Percentiles rank a stretch among this genome's conserved stretches.
Conservation (phyloP, 2,888 invertebrate species). For the Scaptomyza flava region DNA sequence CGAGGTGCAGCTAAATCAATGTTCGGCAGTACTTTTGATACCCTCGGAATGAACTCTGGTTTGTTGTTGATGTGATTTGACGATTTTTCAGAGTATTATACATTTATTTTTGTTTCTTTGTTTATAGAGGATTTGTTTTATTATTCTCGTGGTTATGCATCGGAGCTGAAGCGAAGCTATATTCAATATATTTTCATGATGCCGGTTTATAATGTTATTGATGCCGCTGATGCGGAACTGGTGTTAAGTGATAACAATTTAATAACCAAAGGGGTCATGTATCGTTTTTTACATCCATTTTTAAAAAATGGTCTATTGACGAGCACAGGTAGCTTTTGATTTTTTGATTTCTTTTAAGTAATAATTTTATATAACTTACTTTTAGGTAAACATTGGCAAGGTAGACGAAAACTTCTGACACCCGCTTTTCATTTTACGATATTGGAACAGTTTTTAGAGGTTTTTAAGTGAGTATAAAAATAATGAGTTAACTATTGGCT, state of each 20-base stretch:
- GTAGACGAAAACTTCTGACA: slow-evolving; percentile 89
- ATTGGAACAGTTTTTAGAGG: slow-evolving; percentile 87
- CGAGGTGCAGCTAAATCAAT: slow-evolving; percentile 54
- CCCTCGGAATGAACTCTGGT: slow-evolving; percentile 61
- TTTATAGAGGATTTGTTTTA: slow-evolving; percentile 56
- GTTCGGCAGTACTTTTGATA: slow-evolving; percentile 74
- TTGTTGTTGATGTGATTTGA: neutral
- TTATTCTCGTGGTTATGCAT: slow-evolving; percentile 54
- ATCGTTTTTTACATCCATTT: slow-evolving; percentile 65
- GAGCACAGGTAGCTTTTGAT: slow-evolving; percentile 44
- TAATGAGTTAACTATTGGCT: neutral
- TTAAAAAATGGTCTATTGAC: slow-evolving; percentile 64
- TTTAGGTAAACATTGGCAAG: slow-evolving; percentile 86
- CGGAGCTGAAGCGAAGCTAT: slow-evolving; percentile 57
- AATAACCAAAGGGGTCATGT: slow-evolving; percentile 65
- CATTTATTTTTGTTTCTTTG: neutral
- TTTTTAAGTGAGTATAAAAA: slow-evolving; percentile 67
- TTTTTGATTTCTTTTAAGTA: neutral
- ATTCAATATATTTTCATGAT: slow-evolving; percentile 57
- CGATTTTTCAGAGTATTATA: neutral
- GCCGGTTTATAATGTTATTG: slow-evolving; percentile 63
- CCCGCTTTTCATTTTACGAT: slow-evolving; percentile 93
- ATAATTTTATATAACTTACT: neutral
- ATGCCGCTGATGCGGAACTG: slow-evolving; percentile 65
- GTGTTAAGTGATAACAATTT: slow-evolving; percentile 61